phyloP scores from a whole-genome alignment of 2,888 invertebrate species.

The Lymantria dispar region DNA sequence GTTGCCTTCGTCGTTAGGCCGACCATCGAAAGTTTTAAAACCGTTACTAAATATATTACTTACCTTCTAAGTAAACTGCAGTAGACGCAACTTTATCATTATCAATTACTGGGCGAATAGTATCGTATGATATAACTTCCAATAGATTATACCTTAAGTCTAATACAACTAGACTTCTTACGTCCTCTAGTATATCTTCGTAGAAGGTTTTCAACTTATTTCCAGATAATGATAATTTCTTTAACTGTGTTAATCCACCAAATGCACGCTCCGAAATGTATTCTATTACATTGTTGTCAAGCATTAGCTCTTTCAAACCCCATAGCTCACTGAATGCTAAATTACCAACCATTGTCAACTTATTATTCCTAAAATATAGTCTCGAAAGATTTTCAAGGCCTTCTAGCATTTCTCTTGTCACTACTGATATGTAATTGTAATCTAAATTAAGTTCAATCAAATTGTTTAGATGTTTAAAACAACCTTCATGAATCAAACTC shows the following conservation, averaged over 20 bases:
- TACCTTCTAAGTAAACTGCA: conserved; percentile 89
- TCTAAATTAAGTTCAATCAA: conserved; percentile 91
- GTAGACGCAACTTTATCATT: conserved; percentile 88
- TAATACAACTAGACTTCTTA: conserved; percentile 86
- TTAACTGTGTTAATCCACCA: conserved; percentile 87
- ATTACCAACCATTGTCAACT: conserved; percentile 89
- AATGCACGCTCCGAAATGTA: conserved; percentile 90
- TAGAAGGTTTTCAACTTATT: conserved; percentile 88
- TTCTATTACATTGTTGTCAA: conserved; percentile 87
- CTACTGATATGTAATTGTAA: conserved; percentile 87
- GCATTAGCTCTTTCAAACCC: conserved; percentile 85
- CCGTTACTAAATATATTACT: conserved; percentile 57
- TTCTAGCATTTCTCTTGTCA: conserved; percentile 89
- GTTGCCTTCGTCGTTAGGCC: too few species aligned
- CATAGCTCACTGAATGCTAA: conserved; percentile 90
- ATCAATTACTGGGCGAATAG: conserved; percentile 87
- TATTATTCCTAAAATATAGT: conserved; percentile 88
- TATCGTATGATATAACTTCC: conserved; percentile 88
- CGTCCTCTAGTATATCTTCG: conserved; percentile 87
- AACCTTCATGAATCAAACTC: conserved; percentile 91
- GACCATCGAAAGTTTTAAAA: too few species aligned
- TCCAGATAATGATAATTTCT: conserved; percentile 86
- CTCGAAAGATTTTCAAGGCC: conserved; percentile 87
- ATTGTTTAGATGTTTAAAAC: conserved; percentile 88
- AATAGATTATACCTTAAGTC: conserved; percentile 90